Conservation (phyloP, 2,888 invertebrate species). For the Aethes cnicana region DNA sequence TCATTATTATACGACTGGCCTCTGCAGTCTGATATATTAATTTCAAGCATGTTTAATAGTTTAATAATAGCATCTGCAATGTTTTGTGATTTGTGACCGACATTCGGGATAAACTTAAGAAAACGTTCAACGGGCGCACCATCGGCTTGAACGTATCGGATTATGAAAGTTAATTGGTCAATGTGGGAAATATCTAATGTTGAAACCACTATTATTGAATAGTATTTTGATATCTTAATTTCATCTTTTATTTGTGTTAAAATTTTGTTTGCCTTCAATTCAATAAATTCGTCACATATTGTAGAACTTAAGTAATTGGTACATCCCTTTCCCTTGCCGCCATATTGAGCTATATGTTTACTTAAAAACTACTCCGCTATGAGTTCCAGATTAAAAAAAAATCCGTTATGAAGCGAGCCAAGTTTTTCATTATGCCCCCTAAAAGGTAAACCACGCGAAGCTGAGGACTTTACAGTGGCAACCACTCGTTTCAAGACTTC, state of each 20-base stretch:
- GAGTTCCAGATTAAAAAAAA: conserved; percentile 43
- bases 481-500: conserved; percentile 27
- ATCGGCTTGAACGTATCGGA: conserved; percentile 32
- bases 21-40: conserved; percentile 29
- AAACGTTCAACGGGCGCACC: background rate
- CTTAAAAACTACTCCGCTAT: conserved; percentile 43
- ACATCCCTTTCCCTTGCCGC: conserved; percentile 41
- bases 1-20: conserved; percentile 36
- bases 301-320: conserved; percentile 42
- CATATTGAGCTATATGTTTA: conserved; percentile 39
- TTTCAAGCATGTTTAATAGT: conserved; percentile 19
- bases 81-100: conserved; percentile 31
- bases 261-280: conserved; percentile 40
- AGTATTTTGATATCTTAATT: conserved; percentile 11
- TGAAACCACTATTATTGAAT: conserved; percentile 39
- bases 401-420: conserved; percentile 38
- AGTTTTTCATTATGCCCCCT: conserved; percentile 30
- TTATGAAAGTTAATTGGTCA: conserved; percentile 39
- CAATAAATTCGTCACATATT: conserved; percentile 45
- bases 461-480: conserved; percentile 17
- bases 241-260: conserved; percentile 33
- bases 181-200: conserved; percentile 37
- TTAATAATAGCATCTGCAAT: background rate
- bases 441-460: conserved; percentile 30
- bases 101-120: conserved; percentile 35